Conservation (phyloP, 2,797 vertebrate genomes). For the Anableps anableps region DNA sequence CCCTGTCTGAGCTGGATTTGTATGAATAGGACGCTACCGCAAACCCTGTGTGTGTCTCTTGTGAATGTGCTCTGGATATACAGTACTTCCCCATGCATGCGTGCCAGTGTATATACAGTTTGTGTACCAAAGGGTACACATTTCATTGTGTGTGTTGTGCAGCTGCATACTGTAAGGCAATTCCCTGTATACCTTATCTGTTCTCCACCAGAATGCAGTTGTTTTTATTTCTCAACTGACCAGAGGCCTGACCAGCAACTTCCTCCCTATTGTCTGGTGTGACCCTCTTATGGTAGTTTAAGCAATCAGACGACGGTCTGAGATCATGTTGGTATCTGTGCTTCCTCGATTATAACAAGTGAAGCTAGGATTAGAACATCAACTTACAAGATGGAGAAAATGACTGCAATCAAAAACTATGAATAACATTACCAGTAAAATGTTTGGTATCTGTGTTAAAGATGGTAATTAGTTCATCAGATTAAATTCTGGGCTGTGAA, state of each 20-base stretch:
- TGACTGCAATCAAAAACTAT: conserved; percentile 21
- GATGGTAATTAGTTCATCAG: conserved; percentile 29
- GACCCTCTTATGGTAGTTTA: conserved; percentile 7
- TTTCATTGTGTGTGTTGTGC: conserved; percentile 20
- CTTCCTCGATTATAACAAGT: not conserved
- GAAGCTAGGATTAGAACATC: conserved; percentile 2
- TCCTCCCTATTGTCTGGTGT: not conserved
- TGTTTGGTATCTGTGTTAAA: conserved; percentile 14
- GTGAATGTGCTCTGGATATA: conserved; percentile 26
- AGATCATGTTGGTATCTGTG: not conserved
- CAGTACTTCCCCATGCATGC: conserved; percentile 28
- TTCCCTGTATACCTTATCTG: conserved; percentile 26
- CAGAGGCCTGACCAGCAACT: conserved; percentile 7
- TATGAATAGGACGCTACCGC: conserved; percentile 63
- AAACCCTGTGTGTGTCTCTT: conserved; percentile 25
- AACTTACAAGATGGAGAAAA: not conserved
- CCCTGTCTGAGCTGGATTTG: conserved; percentile 67
- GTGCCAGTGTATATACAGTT: conserved; percentile 27
- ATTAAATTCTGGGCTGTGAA: conserved; percentile 7
- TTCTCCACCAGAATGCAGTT: conserved; percentile 17
- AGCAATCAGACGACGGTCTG: not conserved
- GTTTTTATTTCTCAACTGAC: conserved; percentile 27
- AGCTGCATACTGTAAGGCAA: conserved; percentile 18
- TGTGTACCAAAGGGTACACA: conserved; percentile 24
- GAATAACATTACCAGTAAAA: conserved; percentile 1